Evolutionary conservation across 2,797 vertebrate genomes (phyloP).

Genomic region (Luscinia luscinia): DNA sequence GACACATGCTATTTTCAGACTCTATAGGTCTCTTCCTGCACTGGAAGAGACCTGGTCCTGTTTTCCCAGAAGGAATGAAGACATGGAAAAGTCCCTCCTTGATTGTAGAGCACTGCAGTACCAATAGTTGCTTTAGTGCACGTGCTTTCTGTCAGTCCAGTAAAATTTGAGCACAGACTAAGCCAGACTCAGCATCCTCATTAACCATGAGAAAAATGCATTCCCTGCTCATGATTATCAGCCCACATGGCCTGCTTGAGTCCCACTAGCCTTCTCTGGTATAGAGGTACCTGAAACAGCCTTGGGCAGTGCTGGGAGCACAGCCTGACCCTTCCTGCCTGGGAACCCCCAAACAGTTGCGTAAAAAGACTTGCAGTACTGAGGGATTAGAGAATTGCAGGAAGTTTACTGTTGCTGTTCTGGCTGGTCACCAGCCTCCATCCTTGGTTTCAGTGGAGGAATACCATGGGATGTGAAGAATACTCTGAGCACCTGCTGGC

Average conservation of each 20-base stretch:
- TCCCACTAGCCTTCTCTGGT: neutral
- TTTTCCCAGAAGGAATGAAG: neutral
- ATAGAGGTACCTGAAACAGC: neutral
- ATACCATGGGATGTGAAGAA: neutral
- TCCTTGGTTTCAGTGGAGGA: neutral
- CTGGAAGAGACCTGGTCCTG: neutral
- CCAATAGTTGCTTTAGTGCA: neutral
- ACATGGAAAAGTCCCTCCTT: neutral
- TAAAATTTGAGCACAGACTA: neutral
- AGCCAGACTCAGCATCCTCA: neutral
- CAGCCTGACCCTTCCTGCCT: neutral
- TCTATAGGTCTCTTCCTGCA: neutral
- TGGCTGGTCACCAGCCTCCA: neutral
- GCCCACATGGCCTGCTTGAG: rapidly evolving
- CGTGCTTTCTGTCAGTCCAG: neutral
- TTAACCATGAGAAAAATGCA: neutral
- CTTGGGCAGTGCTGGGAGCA: neutral
- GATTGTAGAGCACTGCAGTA: neutral
- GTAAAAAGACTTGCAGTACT: neutral
- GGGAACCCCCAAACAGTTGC: neutral
- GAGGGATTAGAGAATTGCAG: neutral
- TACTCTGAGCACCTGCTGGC: neutral
- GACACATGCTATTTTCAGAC: slow-evolving; percentile 45
- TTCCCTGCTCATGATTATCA: neutral
- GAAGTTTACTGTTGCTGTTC: neutral